A percentile compares a stretch with the other conserved stretches of the same genome.
These are phyloP conservation scores for Drosophila arizonae DNA, from an alignment of 1,140 invertebrate genomes.

Conservation along the genomic window DNA sequence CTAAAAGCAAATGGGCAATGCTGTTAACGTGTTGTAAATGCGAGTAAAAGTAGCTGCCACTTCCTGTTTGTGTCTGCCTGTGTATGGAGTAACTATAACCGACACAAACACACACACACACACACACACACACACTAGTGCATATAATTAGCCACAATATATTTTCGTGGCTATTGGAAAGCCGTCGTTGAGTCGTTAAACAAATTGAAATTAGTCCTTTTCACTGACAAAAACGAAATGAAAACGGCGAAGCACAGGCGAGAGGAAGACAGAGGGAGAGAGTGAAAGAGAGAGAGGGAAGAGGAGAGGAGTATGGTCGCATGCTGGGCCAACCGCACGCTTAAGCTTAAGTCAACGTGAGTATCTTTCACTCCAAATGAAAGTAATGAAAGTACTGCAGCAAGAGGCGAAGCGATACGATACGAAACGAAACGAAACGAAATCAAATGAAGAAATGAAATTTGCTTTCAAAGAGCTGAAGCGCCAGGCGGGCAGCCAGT, in stretches of 20 bases:
- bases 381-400: constrained; percentile 75
- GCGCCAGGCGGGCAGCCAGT: constrained; percentile 2
- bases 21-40: constrained; percentile 32
- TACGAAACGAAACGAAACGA: constrained; percentile 50
- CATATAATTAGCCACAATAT: constrained; percentile 57
- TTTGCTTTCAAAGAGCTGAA: constrained; percentile 72
- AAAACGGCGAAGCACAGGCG: constrained; percentile 39
- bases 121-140: background rate
- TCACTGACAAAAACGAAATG: constrained; percentile 52
- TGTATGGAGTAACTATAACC: too few species aligned
- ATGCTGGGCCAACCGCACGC: constrained; percentile 39
- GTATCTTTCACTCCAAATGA: constrained; percentile 79
- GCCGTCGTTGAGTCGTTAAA: constrained; percentile 32
- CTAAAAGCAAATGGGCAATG: background rate
- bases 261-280: background rate
- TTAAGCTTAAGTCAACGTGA: constrained; percentile 37
- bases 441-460: constrained; percentile 82
- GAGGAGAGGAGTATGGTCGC: constrained; percentile 11
- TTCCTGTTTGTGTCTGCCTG: constrained; percentile 53
- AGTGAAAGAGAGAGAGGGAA: background rate
- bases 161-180: constrained; percentile 65
- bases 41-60: constrained; percentile 65
- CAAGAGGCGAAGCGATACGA: constrained; percentile 22
- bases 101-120: background rate
- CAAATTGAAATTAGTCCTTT: constrained; percentile 78